Evolutionary conservation across 2,888 invertebrate species (phyloP).

Genomic region (Pollenia amentaria): DNA sequence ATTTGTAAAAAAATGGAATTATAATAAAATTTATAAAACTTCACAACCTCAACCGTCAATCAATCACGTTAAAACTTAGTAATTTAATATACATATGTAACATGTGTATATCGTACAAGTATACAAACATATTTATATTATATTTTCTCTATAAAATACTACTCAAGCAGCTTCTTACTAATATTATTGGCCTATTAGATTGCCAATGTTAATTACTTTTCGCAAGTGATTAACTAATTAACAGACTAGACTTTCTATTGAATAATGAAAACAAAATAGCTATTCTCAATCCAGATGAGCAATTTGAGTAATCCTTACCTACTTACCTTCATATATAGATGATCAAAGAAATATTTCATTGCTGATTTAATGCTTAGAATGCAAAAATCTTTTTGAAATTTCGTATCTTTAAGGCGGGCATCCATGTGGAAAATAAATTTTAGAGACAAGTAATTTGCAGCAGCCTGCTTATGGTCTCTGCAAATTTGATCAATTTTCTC

Average conservation of each 20-base stretch:
- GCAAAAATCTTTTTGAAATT: constrained; percentile 79
- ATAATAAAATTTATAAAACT: too few species aligned
- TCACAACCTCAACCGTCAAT: too few species aligned
- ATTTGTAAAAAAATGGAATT: too few species aligned
- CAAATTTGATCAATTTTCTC: constrained; percentile 78
- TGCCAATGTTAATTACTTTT: constrained; percentile 17
- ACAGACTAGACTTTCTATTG: constrained; percentile 5
- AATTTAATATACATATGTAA: too few species aligned
- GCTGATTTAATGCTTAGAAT: constrained; percentile 73
- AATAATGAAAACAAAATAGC: constrained; percentile 4
- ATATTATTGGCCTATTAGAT: not conserved
- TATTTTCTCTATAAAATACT: not conserved
- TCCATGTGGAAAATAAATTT: constrained; percentile 80
- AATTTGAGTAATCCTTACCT: not conserved
- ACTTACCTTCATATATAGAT: constrained; percentile 79
- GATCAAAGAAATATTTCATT: constrained; percentile 76
- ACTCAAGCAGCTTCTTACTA: constrained; percentile 1
- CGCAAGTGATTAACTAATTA: constrained; percentile 6
- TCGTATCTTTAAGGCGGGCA: constrained; percentile 75
- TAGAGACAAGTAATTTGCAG: constrained; percentile 82
- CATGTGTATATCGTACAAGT: too few species aligned
- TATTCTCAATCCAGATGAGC: not conserved
- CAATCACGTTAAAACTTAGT: too few species aligned
- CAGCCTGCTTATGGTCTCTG: constrained; percentile 76
- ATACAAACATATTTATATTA: too few species aligned